Conservation (phyloP, 1,140 invertebrate species). For the Maniola jurtina region DNA sequence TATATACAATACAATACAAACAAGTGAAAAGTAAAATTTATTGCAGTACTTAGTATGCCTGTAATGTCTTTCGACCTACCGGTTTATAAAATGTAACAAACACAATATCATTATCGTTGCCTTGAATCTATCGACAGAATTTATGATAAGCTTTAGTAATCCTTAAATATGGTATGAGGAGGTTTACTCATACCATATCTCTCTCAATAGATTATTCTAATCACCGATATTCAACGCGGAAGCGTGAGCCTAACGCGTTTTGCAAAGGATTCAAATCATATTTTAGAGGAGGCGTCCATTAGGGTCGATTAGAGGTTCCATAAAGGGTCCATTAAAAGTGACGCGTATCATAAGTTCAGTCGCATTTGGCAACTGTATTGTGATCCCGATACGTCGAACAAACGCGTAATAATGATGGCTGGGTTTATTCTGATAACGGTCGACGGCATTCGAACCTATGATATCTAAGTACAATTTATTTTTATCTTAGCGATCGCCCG, state of each 20-base stretch:
- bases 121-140: background rate
- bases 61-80: too few relatives aligned
- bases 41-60: too few relatives aligned
- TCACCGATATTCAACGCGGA: slow-evolving; percentile 37
- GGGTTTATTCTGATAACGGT: slow-evolving; percentile 28
- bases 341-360: slow-evolving; percentile 53
- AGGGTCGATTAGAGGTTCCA: slow-evolving; percentile 52
- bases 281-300: slow-evolving; percentile 46
- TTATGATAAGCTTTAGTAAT: background rate
- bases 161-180: too few relatives aligned
- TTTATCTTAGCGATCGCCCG: too few relatives aligned
- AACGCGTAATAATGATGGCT: slow-evolving; percentile 59
- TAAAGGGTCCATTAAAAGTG: slow-evolving; percentile 65
- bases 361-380: slow-evolving; percentile 67
- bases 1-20: too few relatives aligned
- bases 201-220: slow-evolving; percentile 23
- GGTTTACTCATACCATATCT: background rate
- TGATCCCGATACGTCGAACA: slow-evolving; percentile 71
- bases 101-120: background rate
- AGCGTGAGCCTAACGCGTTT: slow-evolving; percentile 32
- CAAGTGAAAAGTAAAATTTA: too few relatives aligned
- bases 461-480: background rate
- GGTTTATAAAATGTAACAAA: too few relatives aligned
- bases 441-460: slow-evolving; percentile 23
- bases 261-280: slow-evolving; percentile 41